Evolutionary conservation across 2,888 invertebrate species (phyloP), one percentile per base, ranked within the genome.

Genomic region (Heliothis peltigera): DNA sequence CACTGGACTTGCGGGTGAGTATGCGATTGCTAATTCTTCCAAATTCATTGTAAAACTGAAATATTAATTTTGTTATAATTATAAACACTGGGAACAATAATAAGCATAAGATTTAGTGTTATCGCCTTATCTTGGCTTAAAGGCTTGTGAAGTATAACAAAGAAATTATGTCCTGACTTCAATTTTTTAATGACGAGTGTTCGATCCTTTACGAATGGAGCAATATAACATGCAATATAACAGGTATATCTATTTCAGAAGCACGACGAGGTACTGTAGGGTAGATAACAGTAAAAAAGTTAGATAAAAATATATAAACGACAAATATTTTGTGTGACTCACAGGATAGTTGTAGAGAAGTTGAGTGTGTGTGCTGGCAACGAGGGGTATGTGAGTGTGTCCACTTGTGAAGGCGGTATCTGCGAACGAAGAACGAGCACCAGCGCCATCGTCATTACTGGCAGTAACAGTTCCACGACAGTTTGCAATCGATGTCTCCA

Each of bases 401-500:
- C 79, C 18, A 65, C 63, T 12, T 83, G 80, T 0, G 94, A 92
- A 0, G 97, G 96, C 63, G 95, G 95, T 0, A 97, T 96, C 70
- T 97, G 91, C 75, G 96, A 95, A 44, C 98, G 95, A 59, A 98
- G 95, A 10, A 97, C 77, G 10, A 98, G 96, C 65, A 98, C 91
- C 49, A 98, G 88, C 0, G 96, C 86, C 70, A 96, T 95, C 70
- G 97, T 97, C 3, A 96, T 68, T 0, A 96, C 96, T 0, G 97
- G 97, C 47, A 97, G 87, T 0, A 97, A 58, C 12, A 98, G 89
- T 89, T 98, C 98, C 42, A 96, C 85, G 0, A 95, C 55, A 0
- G 98, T 97, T 85, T 97, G 97, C 46, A 96, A 72, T 54, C 96
- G 96, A 88, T 97, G 97, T 69, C 97, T 94, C 94, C 96, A 97